Percentiles rank a stretch among this genome's conserved stretches.
phyloP scores from a whole-genome alignment of 2,113 vertebrate species.

The Calidris pygmaea region DNA sequence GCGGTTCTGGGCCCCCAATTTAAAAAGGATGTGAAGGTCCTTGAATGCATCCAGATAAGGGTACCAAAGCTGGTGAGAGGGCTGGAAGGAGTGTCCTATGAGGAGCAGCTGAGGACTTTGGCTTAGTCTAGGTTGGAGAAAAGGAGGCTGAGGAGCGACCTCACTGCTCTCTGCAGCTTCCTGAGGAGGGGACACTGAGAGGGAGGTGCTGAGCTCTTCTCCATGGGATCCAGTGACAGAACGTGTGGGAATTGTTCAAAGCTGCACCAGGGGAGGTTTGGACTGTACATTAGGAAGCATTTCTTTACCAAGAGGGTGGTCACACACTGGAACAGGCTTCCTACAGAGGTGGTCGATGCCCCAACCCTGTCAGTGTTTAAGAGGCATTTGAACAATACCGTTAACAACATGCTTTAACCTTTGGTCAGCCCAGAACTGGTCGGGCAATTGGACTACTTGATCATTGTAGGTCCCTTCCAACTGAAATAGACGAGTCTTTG shows the following conservation, averaged over 20 bases:
- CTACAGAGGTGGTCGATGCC: background rate
- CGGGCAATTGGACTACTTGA: background rate
- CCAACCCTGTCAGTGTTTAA: background rate
- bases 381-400: background rate
- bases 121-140: background rate
- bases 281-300: background rate
- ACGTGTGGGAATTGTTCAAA: fast-evolving
- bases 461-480: background rate
- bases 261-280: background rate
- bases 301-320: background rate
- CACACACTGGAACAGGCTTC: background rate
- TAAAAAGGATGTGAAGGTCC: background rate
- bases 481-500: background rate
- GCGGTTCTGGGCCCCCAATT: background rate
- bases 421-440: background rate
- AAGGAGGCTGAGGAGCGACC: background rate
- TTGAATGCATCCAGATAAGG: background rate
- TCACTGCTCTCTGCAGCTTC: background rate
- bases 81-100: background rate
- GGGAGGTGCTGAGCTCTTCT: background rate
- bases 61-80: background rate
- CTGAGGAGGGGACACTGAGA: background rate
- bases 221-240: background rate
- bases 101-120: background rate
- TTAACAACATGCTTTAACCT: background rate